These are phyloP conservation scores for Schrankia costaestrigalis DNA, from an alignment of 2,888 invertebrate genomes.

Conservation along the genomic window DNA sequence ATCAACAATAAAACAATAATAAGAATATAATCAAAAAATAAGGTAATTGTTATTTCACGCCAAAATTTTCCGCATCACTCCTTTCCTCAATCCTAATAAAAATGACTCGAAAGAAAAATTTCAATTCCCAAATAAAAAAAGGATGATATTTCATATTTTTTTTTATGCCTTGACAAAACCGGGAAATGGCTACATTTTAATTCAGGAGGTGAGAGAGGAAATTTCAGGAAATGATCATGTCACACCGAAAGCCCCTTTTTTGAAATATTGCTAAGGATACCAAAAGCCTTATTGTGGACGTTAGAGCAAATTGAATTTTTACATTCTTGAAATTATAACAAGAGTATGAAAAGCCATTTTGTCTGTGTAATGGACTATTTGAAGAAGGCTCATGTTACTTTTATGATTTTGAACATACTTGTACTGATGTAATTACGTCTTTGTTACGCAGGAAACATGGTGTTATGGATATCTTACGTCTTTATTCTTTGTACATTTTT, in stretches of 20 bases:
- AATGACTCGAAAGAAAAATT: constrained; percentile 3
- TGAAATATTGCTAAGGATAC: constrained; percentile 27
- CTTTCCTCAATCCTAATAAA: constrained; percentile 11
- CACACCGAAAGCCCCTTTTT: constrained; percentile 15
- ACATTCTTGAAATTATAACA: constrained; percentile 20
- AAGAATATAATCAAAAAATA: no score
- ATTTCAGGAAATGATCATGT: constrained; percentile 32
- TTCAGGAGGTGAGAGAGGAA: constrained; percentile 25
- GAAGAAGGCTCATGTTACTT: no score
- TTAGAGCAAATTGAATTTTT: constrained; percentile 29
- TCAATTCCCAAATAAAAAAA: constrained; percentile 23
- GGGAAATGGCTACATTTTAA: constrained; percentile 27
- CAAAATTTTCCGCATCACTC: constrained; percentile 18
- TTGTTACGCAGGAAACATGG: no score
- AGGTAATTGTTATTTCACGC: no score
- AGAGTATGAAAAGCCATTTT: background rate
- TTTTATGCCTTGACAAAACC: constrained; percentile 7
- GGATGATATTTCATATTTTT: constrained; percentile 6
- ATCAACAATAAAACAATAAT: no score
- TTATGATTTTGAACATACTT: no score
- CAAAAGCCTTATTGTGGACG: constrained; percentile 24
- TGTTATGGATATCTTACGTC: no score
- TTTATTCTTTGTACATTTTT: no score
- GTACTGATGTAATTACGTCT: no score
- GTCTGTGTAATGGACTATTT: background rate